Conservation (phyloP, 2,888 invertebrate species). For the Liposcelis brunnea region DNA sequence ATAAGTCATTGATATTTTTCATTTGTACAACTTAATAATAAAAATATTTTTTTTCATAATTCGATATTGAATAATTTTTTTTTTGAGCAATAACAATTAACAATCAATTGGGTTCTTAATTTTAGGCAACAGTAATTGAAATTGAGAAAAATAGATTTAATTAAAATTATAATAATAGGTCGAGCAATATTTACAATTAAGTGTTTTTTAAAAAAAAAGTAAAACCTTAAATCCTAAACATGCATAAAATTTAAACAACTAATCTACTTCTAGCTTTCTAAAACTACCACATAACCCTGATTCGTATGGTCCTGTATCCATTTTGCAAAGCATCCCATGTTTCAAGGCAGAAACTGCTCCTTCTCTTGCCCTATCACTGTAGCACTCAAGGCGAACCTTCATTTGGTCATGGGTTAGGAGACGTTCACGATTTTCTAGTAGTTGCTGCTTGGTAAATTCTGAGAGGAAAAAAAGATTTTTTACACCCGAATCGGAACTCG, state of each 20-base stretch:
- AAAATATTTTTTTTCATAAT: no score
- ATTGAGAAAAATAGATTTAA: no score
- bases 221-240: no score
- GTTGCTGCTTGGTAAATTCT: constrained; percentile 38
- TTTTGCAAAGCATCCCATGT: constrained; percentile 31
- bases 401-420: constrained; percentile 50
- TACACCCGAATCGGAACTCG: constrained; percentile 7
- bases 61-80: no score
- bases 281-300: constrained; percentile 48
- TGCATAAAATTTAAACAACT: constrained; percentile 20
- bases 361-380: constrained; percentile 50
- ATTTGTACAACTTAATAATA: no score
- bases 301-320: not conserved
- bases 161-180: no score
- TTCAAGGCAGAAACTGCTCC: constrained; percentile 58
- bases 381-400: constrained; percentile 38
- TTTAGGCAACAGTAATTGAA: no score
- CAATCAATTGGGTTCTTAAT: no score
- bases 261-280: constrained; percentile 62
- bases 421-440: constrained; percentile 43
- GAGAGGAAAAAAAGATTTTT: constrained; percentile 12
- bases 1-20: no score
- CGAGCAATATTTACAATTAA: no score
- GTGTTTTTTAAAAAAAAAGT: no score
- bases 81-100: no score